Evolutionary conservation across 53 echinoderm and acorn worm species (phyloP), one percentile per base, ranked within the genome.

Genomic region (Paracentrotus lividus): DNA sequence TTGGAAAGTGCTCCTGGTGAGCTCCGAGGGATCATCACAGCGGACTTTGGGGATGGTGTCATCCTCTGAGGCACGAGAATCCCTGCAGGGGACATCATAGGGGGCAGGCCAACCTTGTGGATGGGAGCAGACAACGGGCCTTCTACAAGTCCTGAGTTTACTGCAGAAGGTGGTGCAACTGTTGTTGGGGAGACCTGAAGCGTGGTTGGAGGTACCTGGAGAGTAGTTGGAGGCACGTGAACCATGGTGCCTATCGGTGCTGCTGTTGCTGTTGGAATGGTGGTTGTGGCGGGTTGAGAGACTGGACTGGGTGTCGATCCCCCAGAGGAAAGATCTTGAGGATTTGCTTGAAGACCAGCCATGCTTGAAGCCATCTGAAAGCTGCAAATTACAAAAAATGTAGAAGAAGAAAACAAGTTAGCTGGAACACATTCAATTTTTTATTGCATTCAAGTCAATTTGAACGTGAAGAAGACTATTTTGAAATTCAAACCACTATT

Each of bases 341-440:
- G 91, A 76, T 57, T 76, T 75, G 75, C 75, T 53, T 90, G 90
- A 65, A 43, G 29, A 90, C 47, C 47, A 67, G 90, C 90, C 90
- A 90, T 90, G 2, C 29, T 51, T 45, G 27, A 67, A 38, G 20
- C 4, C 21, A 13, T 16, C 15, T 88, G 61, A 42, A 88, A 88
- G 20, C 43, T 90, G 52, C 12, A 57, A 87, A 6, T n/a, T 12
- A 52, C 52, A 52, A 52, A 9, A 52, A 52, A 52, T 52, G 52
- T 12, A 52, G 52, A 52, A 52, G 15, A 52, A 2, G 52, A 12
- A 52, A 49, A 49, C 9, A n/a, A n/a, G n/a, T n/a, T n/a, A n/a
- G n/a, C n/a, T n/a, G n/a, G n/a, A n/a, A n/a, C n/a, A n/a, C n/a
- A n/a, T n/a, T n/a, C n/a, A n/a, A n/a, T n/a, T n/a, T n/a, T n/a